Evolutionary conservation across 2,888 invertebrate genomes (phyloP).

Genomic region (Plebejus melissa): DNA sequence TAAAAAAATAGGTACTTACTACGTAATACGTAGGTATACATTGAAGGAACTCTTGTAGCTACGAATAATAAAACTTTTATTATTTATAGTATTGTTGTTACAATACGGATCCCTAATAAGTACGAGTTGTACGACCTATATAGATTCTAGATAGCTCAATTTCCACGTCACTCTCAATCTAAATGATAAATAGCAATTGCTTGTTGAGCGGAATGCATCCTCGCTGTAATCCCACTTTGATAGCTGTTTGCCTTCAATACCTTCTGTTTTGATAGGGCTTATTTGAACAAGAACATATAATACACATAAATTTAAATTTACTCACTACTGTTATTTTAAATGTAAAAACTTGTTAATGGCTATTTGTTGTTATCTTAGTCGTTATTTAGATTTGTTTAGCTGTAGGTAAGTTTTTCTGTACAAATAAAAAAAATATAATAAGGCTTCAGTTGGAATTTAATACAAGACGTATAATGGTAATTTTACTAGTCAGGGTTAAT

Average conservation of each 20-base stretch:
- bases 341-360: too few species aligned
- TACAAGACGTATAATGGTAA: too few species aligned
- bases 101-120: neutral
- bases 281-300: neutral
- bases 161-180: neutral
- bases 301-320: neutral
- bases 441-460: too few species aligned
- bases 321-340: too few species aligned
- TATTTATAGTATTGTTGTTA: neutral
- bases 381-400: too few species aligned
- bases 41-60: neutral
- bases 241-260: neutral
- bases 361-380: too few species aligned
- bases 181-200: neutral
- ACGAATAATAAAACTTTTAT: too few species aligned
- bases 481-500: too few species aligned
- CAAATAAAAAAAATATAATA: too few species aligned
- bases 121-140: neutral
- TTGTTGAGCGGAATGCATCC: constrained; percentile 9
- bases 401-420: too few species aligned
- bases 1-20: too few species aligned
- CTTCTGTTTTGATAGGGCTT: constrained; percentile 10
- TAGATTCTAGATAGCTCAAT: neutral
- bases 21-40: neutral
- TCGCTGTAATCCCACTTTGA: neutral